Percentiles rank a stretch among this genome's conserved stretches.
phyloP scores from a whole-genome alignment of 2,888 invertebrate species.

The Salticus scenicus region DNA sequence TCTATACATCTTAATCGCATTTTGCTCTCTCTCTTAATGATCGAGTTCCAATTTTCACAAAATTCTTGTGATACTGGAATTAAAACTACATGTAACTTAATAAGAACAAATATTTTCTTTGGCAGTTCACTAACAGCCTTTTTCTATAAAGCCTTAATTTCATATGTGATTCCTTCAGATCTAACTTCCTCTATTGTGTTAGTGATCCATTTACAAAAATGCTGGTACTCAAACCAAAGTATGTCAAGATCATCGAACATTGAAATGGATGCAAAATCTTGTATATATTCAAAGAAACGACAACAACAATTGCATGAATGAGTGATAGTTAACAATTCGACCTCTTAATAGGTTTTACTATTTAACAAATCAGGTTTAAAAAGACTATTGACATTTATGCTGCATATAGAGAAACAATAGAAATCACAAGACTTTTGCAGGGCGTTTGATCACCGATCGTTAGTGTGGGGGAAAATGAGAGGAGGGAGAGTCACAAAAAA shows the following conservation, averaged over 20 bases:
- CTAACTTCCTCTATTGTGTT: neutral
- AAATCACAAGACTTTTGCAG: too few species aligned
- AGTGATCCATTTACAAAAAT: neutral
- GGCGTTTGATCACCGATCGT: too few species aligned
- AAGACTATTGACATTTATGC: too few species aligned
- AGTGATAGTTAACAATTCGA: too few species aligned
- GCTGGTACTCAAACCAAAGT: neutral
- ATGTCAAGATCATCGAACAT: neutral
- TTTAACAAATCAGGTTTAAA: too few species aligned
- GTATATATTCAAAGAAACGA: neutral
- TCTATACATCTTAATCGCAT: constrained; percentile 1
- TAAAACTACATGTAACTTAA: constrained; percentile 3
- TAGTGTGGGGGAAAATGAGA: too few species aligned
- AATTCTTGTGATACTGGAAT: neutral
- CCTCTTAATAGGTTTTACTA: too few species aligned
- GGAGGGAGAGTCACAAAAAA: too few species aligned
- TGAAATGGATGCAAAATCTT: neutral
- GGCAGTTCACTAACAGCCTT: neutral
- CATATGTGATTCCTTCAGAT: neutral
- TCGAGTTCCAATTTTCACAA: neutral
- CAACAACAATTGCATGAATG: too few species aligned
- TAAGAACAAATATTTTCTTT: neutral
- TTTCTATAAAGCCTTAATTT: neutral
- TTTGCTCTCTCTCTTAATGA: neutral
- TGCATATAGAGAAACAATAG: too few species aligned